Evolutionary conservation across 2,888 invertebrate species (phyloP), one percentile per base, ranked within the genome.

Genomic region (Neoaliturus tenellus): DNA sequence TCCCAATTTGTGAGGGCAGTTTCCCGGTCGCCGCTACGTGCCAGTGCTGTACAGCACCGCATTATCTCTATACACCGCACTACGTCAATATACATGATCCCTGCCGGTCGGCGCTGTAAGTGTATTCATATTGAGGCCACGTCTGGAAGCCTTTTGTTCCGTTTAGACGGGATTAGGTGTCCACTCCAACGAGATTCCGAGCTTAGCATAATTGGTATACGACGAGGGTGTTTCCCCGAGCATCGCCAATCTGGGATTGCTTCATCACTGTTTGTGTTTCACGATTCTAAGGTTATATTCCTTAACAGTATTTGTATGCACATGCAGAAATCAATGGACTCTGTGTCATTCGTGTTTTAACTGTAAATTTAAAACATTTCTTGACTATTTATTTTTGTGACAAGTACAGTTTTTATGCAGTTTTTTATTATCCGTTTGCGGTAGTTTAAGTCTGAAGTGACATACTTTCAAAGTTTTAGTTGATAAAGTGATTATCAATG

Each of bases 1-100:
- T 48, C 41, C 81, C 81, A 48, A 71, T 31, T 51, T 81, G 69
- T 48, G 28, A 25, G 48, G 81, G 78, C 75, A 48, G 83, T 83
- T 83, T 62, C 83, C 55, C 83, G 41, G 35, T 67, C 39, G 75
- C 44, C 39, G n/a, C 81, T 44, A 81, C 81, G 81, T 81, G 81
- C 17, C n/a, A 33, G 10, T 0, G 48, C 51, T 69, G 20, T 71
- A 62, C 62, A 67, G 6, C 28, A 25, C 48, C 69, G 55, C 73
- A 75, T 78, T 83, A 39, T 62, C 6, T 25, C 5, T n/a, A 5
- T 33, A 62, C 67, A 17, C 41, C 35, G 39, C 39, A 6, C 8
- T 51, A 10, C 51, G 51, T 51, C 51, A 51, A 51, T 51, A 51
- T 23, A 35, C 41, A 71, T 71, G 71, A 71, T 71, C 71, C 71